Base-by-base conservation (phyloP, 2,797 vertebrate species). In the Neomorphus geoffroyi region DNA sequence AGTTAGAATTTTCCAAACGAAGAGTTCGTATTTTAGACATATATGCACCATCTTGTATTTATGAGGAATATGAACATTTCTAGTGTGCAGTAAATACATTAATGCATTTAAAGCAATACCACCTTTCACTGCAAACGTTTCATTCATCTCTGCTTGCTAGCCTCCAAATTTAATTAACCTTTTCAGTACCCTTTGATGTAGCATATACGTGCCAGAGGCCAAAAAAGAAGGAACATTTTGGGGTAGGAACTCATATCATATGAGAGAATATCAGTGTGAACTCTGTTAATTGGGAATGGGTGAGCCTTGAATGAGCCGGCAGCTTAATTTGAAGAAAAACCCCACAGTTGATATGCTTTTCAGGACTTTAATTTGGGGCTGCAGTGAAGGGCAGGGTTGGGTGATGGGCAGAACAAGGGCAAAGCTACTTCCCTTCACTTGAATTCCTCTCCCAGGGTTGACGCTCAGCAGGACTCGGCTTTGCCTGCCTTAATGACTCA, bases 101-200 rank as follows among this genome's bases (percentile, higher is more conserved):
- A 70, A 51, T 67, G 18, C 17, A 69, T 71, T 77, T 74, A 7
- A 81, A 84, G n/a, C 4, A 5, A 83, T 71, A 91, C 57, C 41
- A 66, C 62, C 33, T 86, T 81, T 72, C 16, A 30, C 32, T 56
- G 30, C 60, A 80, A 73, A 43, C 4, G 37, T 41, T 93, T 41
- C 35, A 26, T 43, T 69, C 78, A 65, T 35, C 65, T 81, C 77
- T 71, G 57, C 32, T 64, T 35, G n/a, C 18, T 15, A 48, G 30
- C 19, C 77, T 65, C 77, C 58, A 88, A 79, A 80, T 86, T 77
- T 54, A 67, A 92, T 90, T 64, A 78, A 92, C 77, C 86, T 90
- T 78, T 83, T 78, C 88, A 53, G 51, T 16, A 33, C 62, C 23
- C 58, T 86, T 80, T 64, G 72, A 60, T 37, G 73, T 10, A 61